Evolutionary conservation across 1,140 invertebrate species (phyloP), one percentile per base, ranked within the genome.

Genomic region (Pygmarrhopalites habei): DNA sequence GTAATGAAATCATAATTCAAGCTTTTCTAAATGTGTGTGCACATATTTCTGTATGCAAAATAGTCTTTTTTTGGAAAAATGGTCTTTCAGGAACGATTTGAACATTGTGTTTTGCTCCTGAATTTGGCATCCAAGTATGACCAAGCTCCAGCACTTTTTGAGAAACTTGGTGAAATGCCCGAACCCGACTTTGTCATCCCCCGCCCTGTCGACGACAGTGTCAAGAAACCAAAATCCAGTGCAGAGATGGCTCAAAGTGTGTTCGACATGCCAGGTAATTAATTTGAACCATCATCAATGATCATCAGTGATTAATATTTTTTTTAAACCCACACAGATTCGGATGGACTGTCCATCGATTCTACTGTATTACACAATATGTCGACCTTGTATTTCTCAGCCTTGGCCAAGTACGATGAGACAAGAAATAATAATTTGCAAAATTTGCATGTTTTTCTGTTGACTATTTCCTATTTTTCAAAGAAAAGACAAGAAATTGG

Each of bases 51-150:
- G n/a, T n/a, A n/a, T n/a, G n/a, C n/a, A n/a, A n/a, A n/a, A n/a
- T n/a, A n/a, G n/a, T n/a, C n/a, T n/a, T n/a, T n/a, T n/a, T n/a
- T n/a, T n/a, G n/a, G n/a, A n/a, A n/a, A n/a, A n/a, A n/a, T n/a
- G n/a, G n/a, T n/a, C n/a, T 46, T 59, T 30, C 30, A 67, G 58
- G 41, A 57, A 29, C 32, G 62, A 12, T 61, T 68, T 46, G 66
- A 65, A 15, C 59, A 68, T 15, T 64, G 58, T 23, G 47, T 41
- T 15, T 32, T 68, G 1, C 60, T 65, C 2, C 35, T 68, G 14
- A 29, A 51, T 15, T 49, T 66, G 17, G 30, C 53, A 17, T 53
- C 49, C 10, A 66, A 62, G 29, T 60, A 62, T 23, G 60, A 66
- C 46, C 26, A 35, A 30, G 55, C 52, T 35, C 49, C 41, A 5